Base-by-base conservation (phyloP, 2,113 vertebrate genomes). In the Gobiocypris rarus region DNA sequence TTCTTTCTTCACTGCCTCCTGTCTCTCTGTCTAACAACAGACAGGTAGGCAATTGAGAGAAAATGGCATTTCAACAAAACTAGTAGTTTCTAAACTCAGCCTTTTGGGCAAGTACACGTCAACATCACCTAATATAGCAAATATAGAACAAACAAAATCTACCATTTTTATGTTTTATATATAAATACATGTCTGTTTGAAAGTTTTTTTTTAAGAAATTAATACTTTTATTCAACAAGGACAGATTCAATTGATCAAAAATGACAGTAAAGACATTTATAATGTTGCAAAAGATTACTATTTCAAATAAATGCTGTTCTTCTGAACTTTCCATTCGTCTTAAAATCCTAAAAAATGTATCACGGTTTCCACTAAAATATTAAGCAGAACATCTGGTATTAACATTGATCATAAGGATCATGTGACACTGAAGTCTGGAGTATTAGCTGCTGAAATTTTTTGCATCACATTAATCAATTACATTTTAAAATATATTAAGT, bases 1-100 rank as follows among this genome's bases (percentile, higher is more conserved):
- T 78, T 86, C 71, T 83, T 80, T 87, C 86, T 67, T 63, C 17
- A 3, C 75, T 31, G 59, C 58, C 9, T 73, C 69, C 84, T 76
- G 74, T 86, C 82, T 75, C 34, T 83, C 69, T 79, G 70, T 77
- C 31, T 63, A 17, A 0, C 45, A 67, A n/a, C 65, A 82, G 65
- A 56, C 48, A 52, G 65, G 19, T 54, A 15, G 31, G 50, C 80
- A 56, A 65, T 54, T 80, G 34, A 41, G 43, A 52, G 78, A 14
- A 81, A 81, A 80, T 80, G 43, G 10, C 26, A 34, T 50, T 81
- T 75, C 8, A 3, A 56, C 74, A 48, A 52, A 69, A 75, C 56
- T 8, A 38, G 75, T 26, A 24, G 1, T 24, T 24, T 63, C 58
- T 71, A 71, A 71, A 71, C 69, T 24, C 22, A n/a, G 22, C 69